Evolutionary conservation across 2,888 invertebrate species (phyloP).

Genomic region (Stenodera caucasica): DNA sequence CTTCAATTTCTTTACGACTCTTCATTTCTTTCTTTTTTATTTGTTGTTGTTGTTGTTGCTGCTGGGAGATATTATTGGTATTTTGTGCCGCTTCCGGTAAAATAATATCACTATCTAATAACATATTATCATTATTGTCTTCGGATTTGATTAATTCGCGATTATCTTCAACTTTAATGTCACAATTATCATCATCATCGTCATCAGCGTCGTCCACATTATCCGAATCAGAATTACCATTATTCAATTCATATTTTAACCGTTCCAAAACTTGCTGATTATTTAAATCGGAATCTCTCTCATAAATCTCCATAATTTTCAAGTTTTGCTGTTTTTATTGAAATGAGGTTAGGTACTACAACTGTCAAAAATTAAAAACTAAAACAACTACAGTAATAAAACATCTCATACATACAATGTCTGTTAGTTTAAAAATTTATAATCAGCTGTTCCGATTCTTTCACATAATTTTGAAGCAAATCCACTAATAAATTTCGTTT

Average conservation of each 20-base stretch:
- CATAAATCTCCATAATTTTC: too few relatives aligned
- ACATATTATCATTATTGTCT: constrained; percentile 37
- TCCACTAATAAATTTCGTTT: too few relatives aligned
- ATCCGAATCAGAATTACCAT: constrained; percentile 50
- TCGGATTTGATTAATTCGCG: constrained; percentile 26
- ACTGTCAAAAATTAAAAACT: too few relatives aligned
- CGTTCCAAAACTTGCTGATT: too few relatives aligned
- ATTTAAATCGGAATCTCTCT: too few relatives aligned
- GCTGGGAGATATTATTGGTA: constrained; percentile 16
- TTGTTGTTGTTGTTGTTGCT: constrained; percentile 48
- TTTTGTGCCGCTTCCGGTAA: constrained; percentile 48
- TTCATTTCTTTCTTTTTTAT: constrained; percentile 66
- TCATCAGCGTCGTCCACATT: constrained; percentile 47
- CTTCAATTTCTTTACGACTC: constrained; percentile 83
- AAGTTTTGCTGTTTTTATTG: too few relatives aligned
- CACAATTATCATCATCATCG: constrained; percentile 38
- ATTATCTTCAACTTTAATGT: constrained; percentile 12
- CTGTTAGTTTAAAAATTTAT: too few relatives aligned
- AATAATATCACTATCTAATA: constrained; percentile 48
- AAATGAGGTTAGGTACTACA: too few relatives aligned
- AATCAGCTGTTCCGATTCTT: too few relatives aligned
- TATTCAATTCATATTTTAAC: constrained; percentile 46
- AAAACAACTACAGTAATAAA: too few relatives aligned
- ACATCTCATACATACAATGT: too few relatives aligned
- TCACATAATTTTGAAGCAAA: too few relatives aligned